phyloP scores from a whole-genome alignment of 2,113 vertebrate genomes.

The Porphyrio hochstetteri region DNA sequence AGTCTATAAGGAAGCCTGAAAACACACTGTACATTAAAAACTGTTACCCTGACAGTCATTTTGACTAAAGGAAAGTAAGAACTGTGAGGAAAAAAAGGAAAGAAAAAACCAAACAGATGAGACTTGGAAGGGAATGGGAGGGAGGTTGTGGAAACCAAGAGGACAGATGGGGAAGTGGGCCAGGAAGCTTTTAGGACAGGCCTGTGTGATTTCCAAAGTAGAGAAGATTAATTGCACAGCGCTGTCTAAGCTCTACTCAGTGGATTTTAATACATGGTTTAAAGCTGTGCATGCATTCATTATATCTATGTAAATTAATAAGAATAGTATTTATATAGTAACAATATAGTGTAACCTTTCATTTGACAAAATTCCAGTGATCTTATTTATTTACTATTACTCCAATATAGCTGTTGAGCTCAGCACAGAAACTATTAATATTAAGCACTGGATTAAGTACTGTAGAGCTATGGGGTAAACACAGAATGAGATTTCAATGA shows the following conservation, averaged over 20 bases:
- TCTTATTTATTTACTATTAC: slow-evolving; percentile 8
- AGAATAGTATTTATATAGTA: not conserved
- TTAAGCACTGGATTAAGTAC: not conserved
- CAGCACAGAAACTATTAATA: not conserved
- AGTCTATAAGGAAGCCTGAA: not conserved
- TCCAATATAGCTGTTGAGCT: not conserved
- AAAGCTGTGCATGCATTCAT: not conserved
- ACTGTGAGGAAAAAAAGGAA: not conserved
- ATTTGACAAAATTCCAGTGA: not conserved
- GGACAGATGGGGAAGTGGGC: slow-evolving; percentile 34
- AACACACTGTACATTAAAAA: not conserved
- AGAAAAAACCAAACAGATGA: not conserved
- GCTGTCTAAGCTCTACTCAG: not conserved
- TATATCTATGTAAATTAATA: slow-evolving; percentile 4
- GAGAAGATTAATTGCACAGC: slow-evolving; percentile 5
- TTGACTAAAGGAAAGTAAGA: not conserved
- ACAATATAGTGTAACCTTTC: not conserved
- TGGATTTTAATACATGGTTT: slow-evolving; percentile 10
- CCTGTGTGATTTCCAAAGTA: slow-evolving; percentile 27
- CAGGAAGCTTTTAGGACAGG: slow-evolving; percentile 5
- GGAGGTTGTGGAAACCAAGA: not conserved
- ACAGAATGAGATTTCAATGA: not conserved
- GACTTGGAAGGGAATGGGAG: not conserved
- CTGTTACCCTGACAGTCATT: not conserved
- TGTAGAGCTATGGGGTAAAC: not conserved